Evolutionary conservation across 2,888 invertebrate species (phyloP).

Genomic region (Catotricha subobsoleta): DNA sequence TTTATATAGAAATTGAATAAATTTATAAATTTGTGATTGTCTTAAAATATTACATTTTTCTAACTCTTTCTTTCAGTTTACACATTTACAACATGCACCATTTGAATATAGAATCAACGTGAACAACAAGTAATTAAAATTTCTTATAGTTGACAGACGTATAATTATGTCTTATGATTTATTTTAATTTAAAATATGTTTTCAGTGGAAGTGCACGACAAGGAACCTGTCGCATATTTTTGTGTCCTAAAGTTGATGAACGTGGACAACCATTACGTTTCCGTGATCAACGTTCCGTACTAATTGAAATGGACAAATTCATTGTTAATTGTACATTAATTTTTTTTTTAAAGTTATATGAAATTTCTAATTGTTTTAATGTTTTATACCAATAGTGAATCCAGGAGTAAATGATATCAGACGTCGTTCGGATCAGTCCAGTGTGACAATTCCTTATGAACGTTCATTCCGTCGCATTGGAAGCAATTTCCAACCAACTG

Average conservation of each 20-base stretch:
- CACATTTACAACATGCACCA: constrained; percentile 49
- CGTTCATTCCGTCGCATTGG: constrained; percentile 58
- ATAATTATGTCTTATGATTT: constrained; percentile 8
- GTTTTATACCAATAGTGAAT: constrained; percentile 34
- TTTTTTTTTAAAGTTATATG: neutral
- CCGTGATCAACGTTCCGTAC: constrained; percentile 45
- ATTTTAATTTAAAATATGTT: neutral
- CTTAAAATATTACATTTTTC: neutral
- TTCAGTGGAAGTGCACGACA: neutral
- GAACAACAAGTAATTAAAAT: constrained; percentile 29
- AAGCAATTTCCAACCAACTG: constrained; percentile 31
- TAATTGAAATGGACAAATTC: constrained; percentile 59
- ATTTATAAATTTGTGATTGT: neutral
- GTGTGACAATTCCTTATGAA: constrained; percentile 68
- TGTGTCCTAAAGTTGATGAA: constrained; percentile 52
- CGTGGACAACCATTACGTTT: constrained; percentile 43
- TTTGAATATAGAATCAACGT: constrained; percentile 42
- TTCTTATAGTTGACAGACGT: neutral
- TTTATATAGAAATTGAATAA: neutral
- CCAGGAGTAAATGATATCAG: constrained; percentile 48
- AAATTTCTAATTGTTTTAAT: neutral
- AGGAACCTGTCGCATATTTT: constrained; percentile 38
- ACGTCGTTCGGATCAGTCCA: constrained; percentile 48
- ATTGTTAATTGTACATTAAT: constrained; percentile 35
- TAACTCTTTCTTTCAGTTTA: constrained; percentile 25